Evolutionary conservation across 2,113 vertebrate genomes (phyloP).

Genomic region (Pholis gunnellus): DNA sequence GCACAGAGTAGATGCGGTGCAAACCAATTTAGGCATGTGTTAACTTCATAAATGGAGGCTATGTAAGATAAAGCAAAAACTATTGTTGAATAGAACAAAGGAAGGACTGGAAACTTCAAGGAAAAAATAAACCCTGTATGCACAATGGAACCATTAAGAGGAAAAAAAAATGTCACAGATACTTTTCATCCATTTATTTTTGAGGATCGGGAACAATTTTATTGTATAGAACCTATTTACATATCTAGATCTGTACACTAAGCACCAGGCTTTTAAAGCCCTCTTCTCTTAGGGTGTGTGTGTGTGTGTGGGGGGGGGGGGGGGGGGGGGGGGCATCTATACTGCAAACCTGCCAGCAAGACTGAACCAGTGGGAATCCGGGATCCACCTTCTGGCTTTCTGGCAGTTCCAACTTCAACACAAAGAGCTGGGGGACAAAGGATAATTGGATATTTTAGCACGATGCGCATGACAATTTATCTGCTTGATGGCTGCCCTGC

Average conservation of each 20-base stretch:
- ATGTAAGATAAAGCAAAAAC: slow-evolving; percentile 82
- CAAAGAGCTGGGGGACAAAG: slow-evolving; percentile 90
- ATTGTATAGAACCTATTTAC: slow-evolving; percentile 99
- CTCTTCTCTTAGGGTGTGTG: slow-evolving; percentile 79
- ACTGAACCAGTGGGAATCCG: slow-evolving; percentile 78
- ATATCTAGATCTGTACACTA: slow-evolving; percentile 97
- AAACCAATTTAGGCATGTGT: slow-evolving; percentile 92
- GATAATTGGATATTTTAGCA: slow-evolving; percentile 98
- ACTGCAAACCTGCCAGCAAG: slow-evolving; percentile 90
- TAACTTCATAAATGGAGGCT: slow-evolving; percentile 79
- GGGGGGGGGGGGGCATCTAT: slow-evolving; percentile 85
- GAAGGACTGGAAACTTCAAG: slow-evolving; percentile 85
- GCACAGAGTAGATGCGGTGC: slow-evolving; percentile 68
- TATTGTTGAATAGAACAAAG: slow-evolving; percentile 70
- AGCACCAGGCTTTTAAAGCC: slow-evolving; percentile 96
- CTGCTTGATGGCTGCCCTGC: slow-evolving; percentile 99
- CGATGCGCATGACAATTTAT: slow-evolving; percentile 99
- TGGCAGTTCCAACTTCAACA: slow-evolving; percentile 94
- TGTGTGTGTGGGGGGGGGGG: slow-evolving; percentile 80
- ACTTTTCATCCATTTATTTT: slow-evolving; percentile 93
- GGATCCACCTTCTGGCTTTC: slow-evolving; percentile 82
- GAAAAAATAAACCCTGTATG: slow-evolving; percentile 89
- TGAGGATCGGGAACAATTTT: slow-evolving; percentile 88
- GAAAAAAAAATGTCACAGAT: slow-evolving; percentile 88
- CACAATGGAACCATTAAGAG: slow-evolving; percentile 95